Evolutionary conservation across 2,797 vertebrate species (phyloP), one percentile per base, ranked within the genome.

Genomic region (Takifugu ocellatus): DNA sequence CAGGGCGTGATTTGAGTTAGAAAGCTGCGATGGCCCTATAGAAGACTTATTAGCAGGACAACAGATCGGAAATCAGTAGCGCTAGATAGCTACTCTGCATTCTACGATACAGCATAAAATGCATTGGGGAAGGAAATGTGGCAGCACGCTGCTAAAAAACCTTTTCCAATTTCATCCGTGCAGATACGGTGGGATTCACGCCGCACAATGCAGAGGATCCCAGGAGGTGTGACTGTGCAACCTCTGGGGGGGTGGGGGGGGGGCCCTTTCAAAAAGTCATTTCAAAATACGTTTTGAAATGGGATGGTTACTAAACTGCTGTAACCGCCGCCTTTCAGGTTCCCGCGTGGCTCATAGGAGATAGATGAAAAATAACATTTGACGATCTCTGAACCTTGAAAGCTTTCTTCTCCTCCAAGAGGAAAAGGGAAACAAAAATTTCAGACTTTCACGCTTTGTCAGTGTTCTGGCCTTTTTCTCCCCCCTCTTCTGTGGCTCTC

Each of bases 241-340:
- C 9, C 33, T 36, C 12, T 36, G 5, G 2, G 6, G 2, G 2
- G 1, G 2, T 0, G 1, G 7, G 29, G 29, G 29, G 29, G 33
- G 33, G 33, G 7, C 11, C 33, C 33, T 36, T 36, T 36, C 33
- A 36, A 8, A 36, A 36, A 36, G 33, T 36, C 33, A 36, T 36
- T 36, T 36, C 33, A 36, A 36, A 36, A 36, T 36, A 36, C 33
- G 7, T 90, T 87, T 87, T 56, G 59, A 88, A 88, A 87, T 69
- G 64, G 86, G 75, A 84, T 77, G 80, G 79, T 81, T 77, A 79
- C 86, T 88, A 85, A 90, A 91, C 82, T 86, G 84, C 87, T 85
- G 77, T 84, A 86, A 83, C 81, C 60, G 33, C 26, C 45, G 82
- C 84, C 82, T 86, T 88, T 87, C 78, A 88, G 78, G 80, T 81